Evolutionary conservation across 1,140 invertebrate genomes (phyloP).

Genomic region (Eufriesea mexicana): DNA sequence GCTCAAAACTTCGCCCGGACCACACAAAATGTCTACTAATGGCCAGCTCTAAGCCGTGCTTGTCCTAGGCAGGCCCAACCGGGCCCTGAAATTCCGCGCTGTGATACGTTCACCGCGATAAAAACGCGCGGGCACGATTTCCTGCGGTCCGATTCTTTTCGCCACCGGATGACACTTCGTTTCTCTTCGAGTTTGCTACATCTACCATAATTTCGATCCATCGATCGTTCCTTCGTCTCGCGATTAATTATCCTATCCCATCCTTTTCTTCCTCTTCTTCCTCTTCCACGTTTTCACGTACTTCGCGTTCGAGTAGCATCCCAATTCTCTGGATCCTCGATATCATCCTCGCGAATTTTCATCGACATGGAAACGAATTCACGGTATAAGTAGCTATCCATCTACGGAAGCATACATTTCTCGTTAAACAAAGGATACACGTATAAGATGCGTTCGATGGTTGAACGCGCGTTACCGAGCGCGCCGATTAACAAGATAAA

Average conservation of each 20-base stretch:
- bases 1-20: constrained; percentile 67
- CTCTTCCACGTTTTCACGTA: no score
- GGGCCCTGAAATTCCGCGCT: constrained; percentile 55
- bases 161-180: constrained; percentile 25
- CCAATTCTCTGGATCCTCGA: no score
- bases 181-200: constrained; percentile 12
- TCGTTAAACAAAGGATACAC: no score
- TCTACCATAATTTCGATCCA: not conserved
- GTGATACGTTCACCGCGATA: constrained; percentile 56
- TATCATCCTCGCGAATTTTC: no score
- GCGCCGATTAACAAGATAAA: not conserved
- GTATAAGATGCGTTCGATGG: not conserved
- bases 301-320: no score
- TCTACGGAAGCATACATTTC: no score
- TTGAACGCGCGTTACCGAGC: not conserved
- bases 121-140: constrained; percentile 43
- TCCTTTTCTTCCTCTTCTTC: no score
- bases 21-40: constrained; percentile 82
- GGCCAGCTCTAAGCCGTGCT: constrained; percentile 61
- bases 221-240: not conserved
- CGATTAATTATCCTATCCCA: no score
- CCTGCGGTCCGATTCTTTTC: not conserved
- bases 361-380: no score
- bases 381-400: no score
- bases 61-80: constrained; percentile 14